Evolutionary conservation across 2,113 vertebrate genomes (phyloP), one percentile per base, ranked within the genome.

Genomic region (Andinoacara biseriatus): DNA sequence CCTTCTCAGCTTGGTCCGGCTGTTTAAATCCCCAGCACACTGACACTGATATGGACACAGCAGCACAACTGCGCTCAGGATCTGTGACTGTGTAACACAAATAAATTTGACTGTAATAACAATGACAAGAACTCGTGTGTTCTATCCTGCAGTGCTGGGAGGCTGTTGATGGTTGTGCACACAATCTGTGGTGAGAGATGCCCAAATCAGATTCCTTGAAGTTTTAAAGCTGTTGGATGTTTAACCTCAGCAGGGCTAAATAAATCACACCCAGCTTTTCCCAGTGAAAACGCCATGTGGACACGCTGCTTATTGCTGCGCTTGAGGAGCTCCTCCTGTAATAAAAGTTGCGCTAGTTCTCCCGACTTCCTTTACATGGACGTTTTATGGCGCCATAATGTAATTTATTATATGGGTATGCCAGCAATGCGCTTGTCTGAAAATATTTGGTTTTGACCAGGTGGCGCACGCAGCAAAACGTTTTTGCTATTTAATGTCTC

Each of bases 391-490:
- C 63, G 22, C 79, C 60, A 78, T 91, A 87, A 89, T 91, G 33
- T 65, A 14, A 90, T 92, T 91, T 92, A 82, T 92, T 92, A 87
- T 91, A 91, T 58, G 88, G 75, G 81, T 84, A 88, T 89, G 88
- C 84, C 92, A 85, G 81, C 91, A 88, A 80, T 74, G 78, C 18
- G 4, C 63, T 69, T 77, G 63, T 88, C 80, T 91, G 92, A 83
- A 90, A 80, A 91, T 92, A 86, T 94, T 93, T 94, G 91, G 85
- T 89, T 92, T 92, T 74, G 86, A 83, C 74, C 95, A 95, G 95
- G 78, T 95, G 92, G 92, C 84, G 58, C 80, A 65, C 22, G 85
- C 78, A 72, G 40, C 84, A 18, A 84, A 88, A 90, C 88, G 81
- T 89, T 86, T 81, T 87, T 69, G 89, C 75, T 87, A 35, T 89